phyloP scores from a whole-genome alignment of 2,797 vertebrate species.

The Rhinophrynus dorsalis region DNA sequence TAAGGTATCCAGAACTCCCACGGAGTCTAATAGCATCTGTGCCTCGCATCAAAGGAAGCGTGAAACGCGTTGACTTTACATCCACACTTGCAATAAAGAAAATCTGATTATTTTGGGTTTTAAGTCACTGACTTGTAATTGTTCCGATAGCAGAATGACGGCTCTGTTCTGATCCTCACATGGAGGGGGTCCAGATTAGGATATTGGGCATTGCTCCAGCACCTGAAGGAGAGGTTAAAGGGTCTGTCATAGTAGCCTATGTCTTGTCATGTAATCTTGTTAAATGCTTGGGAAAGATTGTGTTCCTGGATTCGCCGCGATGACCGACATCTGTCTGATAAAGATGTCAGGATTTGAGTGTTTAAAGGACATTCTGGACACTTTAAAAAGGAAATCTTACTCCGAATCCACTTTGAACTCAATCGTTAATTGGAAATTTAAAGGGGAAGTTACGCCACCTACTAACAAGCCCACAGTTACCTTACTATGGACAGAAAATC shows the following conservation, averaged over 20 bases:
- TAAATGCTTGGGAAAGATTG: conserved; percentile 66
- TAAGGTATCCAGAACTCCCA: too few relatives aligned
- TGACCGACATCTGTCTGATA: conserved; percentile 24
- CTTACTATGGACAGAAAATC: too few relatives aligned
- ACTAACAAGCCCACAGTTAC: too few relatives aligned
- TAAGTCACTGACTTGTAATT: not conserved
- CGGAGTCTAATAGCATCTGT: not conserved
- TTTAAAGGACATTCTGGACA: conserved; percentile 11
- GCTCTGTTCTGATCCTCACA: not conserved
- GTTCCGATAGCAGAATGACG: not conserved
- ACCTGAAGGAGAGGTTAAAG: conserved; percentile 52
- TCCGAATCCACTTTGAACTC: conserved; percentile 1
- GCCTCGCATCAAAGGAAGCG: not conserved
- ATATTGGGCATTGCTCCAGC: conserved; percentile 57
- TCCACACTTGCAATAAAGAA: not conserved
- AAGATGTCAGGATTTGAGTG: conserved; percentile 4
- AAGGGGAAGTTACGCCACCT: too few relatives aligned
- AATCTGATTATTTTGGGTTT: too few relatives aligned
- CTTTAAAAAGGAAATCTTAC: conserved; percentile 12
- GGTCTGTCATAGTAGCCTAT: conserved; percentile 55
- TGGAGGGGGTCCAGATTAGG: conserved; percentile 45
- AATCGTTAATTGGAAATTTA: not conserved
- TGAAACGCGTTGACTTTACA: not conserved
- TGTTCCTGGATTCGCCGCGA: conserved; percentile 48
- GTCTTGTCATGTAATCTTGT: conserved; percentile 71